Evolutionary conservation across 2,888 invertebrate species (phyloP).

Genomic region (Synergus itoensis): DNA sequence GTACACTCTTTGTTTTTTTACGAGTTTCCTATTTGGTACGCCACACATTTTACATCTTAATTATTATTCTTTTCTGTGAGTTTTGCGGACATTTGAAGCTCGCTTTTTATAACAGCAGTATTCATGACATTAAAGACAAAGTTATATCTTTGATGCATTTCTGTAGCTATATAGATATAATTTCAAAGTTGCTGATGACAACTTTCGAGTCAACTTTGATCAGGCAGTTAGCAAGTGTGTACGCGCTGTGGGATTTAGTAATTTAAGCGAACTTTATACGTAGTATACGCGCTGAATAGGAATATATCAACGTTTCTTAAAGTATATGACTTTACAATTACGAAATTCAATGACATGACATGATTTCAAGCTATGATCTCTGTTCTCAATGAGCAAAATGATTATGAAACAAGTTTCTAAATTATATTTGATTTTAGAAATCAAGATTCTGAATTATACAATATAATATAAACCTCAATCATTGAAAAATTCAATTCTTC

Average conservation of each 20-base stretch:
- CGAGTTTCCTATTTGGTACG: slow-evolving; percentile 22
- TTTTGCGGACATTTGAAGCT: slow-evolving; percentile 33
- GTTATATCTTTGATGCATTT: slow-evolving; percentile 17
- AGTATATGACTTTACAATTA: slow-evolving; percentile 29
- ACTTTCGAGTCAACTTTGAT: not conserved
- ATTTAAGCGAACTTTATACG: slow-evolving; percentile 11
- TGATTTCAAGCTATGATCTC: slow-evolving; percentile 33
- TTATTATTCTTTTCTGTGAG: slow-evolving; percentile 20
- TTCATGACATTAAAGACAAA: slow-evolving; percentile 15
- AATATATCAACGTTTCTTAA: slow-evolving; percentile 32
- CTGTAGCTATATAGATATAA: slow-evolving; percentile 20
- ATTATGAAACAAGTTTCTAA: not conserved
- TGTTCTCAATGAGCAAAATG: slow-evolving; percentile 5
- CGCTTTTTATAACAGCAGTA: slow-evolving; percentile 1
- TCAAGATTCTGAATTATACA: not conserved
- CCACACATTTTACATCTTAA: slow-evolving; percentile 25
- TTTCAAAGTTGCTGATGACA: not conserved
- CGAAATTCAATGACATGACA: slow-evolving; percentile 33
- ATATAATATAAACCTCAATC: not conserved
- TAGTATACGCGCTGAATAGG: slow-evolving; percentile 17
- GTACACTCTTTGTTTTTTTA: slow-evolving; percentile 27
- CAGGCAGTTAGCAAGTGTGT: not conserved
- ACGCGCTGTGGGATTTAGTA: slow-evolving; percentile 16
- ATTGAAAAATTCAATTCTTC: not conserved
- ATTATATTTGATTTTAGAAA: not conserved